Base-by-base conservation (phyloP, 92 coral and sea anemone species). In the Epizoanthus rinbou region DNA sequence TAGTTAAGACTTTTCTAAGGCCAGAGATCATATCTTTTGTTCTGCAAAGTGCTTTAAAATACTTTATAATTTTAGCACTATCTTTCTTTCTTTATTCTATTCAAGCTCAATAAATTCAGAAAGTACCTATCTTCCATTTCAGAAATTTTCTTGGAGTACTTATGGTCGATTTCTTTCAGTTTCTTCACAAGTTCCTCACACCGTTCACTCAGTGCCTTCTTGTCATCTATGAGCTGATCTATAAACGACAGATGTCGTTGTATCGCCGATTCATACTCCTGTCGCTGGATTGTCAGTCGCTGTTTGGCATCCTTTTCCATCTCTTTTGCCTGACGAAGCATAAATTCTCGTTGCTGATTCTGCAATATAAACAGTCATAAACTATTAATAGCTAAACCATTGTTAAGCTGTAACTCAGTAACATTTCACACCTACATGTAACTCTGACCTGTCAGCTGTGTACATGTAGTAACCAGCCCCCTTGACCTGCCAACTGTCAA, bases 291-390 rank as follows among this genome's bases (percentile, higher is more conserved):
- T 37, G 88, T 83, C 69, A 96, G 84, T 74, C 99, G 76, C 71
- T 91, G 97, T 47, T 94, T 90, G 31, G 98, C 91, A 73, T 96
- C 99, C 57, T 96, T 96, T 64, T 96, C 99, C 87, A 93, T 90
- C 74, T 96, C 99, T 80, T 94, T 92, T n/a, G 93, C 96, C 83
- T 96, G 99, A 5, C 99, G 92, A 37, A 94, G 79, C 8, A 97
- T 87, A 72, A 96, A 96, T 68, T 96, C 99, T 17, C 99, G 91
- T 64, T 96, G 99, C 73, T 96, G 99, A 67, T 96, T 96, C 99
- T 96, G 74, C 15, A 19, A 75, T 23, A 11, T 17, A 11, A 69
- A 68, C 16, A 50, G 18, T 4, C 16, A 80, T 62, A 14, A 5
- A 18, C 0, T 78, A 7, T 19, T 8, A 15, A 8, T 28, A 28